A percentile compares a stretch with the other conserved stretches of the same genome.
Conservation (phyloP, 92 coral and sea anemone genomes). For the Metridium senile region DNA sequence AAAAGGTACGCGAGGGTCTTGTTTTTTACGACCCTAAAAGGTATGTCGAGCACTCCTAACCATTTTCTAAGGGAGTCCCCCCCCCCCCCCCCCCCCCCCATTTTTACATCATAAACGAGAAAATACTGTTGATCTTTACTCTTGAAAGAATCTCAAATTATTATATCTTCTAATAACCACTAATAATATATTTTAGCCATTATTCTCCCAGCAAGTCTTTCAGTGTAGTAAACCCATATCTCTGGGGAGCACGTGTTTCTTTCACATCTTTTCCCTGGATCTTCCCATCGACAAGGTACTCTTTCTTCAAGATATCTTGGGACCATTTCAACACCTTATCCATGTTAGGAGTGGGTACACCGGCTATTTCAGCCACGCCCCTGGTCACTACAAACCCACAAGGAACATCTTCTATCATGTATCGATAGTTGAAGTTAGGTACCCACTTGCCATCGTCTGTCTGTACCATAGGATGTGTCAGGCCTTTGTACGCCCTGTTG, state of each 20-base stretch:
- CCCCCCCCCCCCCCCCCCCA: too few species aligned
- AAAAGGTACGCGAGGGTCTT: too few species aligned
- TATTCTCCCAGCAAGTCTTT: constrained; percentile 19
- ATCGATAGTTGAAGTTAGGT: constrained; percentile 47
- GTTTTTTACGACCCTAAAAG: too few species aligned
- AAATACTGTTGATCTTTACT: too few species aligned
- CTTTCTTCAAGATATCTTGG: constrained; percentile 37
- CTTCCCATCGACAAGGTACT: constrained; percentile 34
- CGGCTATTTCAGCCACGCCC: constrained; percentile 48
- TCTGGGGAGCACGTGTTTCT: constrained; percentile 51
- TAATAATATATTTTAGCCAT: too few species aligned
- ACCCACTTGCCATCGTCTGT: constrained; percentile 47
- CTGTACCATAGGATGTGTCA: constrained; percentile 46
- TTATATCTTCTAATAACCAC: too few species aligned
- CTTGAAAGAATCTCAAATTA: too few species aligned
- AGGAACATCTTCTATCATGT: constrained; percentile 52
- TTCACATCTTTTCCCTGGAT: constrained; percentile 40
- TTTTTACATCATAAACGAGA: too few species aligned
- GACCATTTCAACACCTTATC: constrained; percentile 46
- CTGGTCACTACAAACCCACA: constrained; percentile 44
- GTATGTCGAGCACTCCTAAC: too few species aligned
- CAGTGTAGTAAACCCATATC: constrained; percentile 44
- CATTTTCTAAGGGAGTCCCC: too few species aligned
- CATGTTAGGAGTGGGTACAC: constrained; percentile 51
- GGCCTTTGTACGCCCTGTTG: constrained; percentile 46